Conservation (phyloP, 2,888 invertebrate species). For the Pammene aurita region DNA sequence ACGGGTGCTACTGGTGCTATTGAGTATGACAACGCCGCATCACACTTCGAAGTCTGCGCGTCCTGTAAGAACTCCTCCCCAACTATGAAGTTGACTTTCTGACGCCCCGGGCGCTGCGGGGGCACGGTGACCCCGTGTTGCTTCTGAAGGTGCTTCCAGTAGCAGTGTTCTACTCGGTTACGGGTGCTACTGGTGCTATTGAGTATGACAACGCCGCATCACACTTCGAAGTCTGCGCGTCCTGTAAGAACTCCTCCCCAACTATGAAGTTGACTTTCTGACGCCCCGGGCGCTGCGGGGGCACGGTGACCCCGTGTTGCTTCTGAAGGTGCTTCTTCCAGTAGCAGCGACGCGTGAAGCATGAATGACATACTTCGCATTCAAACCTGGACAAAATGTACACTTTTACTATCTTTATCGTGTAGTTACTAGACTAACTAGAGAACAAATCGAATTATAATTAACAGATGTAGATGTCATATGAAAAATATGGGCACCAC, state of each 20-base stretch:
- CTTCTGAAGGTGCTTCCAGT: too few relatives aligned
- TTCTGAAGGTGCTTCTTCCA: constrained; percentile 67
- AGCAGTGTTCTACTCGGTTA: neutral
- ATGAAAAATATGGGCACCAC: too few relatives aligned
- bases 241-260: constrained; percentile 7
- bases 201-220: neutral
- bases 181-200: neutral
- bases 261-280: constrained; percentile 43
- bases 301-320: constrained; percentile 60
- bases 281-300: constrained; percentile 60
- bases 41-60: too few relatives aligned
- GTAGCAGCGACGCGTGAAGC: constrained; percentile 65
- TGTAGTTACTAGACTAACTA: too few relatives aligned
- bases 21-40: too few relatives aligned
- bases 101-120: too few relatives aligned
- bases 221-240: neutral
- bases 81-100: too few relatives aligned
- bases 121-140: constrained; percentile 29
- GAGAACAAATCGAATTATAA: too few relatives aligned
- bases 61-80: too few relatives aligned
- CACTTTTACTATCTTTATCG: too few relatives aligned
- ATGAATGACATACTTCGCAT: constrained; percentile 63
- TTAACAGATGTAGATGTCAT: too few relatives aligned
- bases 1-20: too few relatives aligned
- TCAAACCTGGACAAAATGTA: constrained; percentile 55